These are phyloP conservation scores for Ginglymostoma cirratum DNA, from an alignment of 2,113 vertebrate genomes.

Conservation along the genomic window DNA sequence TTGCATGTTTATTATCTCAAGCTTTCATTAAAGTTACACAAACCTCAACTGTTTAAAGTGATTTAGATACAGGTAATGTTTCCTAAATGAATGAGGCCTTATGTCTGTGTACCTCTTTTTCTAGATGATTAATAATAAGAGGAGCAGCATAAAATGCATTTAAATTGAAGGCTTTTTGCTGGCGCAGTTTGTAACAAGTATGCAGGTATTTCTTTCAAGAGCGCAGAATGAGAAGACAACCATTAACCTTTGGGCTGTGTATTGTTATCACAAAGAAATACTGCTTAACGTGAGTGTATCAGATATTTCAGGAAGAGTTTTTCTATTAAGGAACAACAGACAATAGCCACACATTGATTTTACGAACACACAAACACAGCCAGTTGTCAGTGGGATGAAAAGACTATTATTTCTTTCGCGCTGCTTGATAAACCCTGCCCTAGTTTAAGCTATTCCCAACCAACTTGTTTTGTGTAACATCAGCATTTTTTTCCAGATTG, in stretches of 20 bases:
- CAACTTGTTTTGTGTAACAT: constrained; percentile 57
- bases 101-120: neutral
- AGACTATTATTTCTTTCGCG: constrained; percentile 60
- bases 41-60: neutral
- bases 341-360: constrained; percentile 70
- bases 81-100: neutral
- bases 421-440: constrained; percentile 57
- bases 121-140: constrained; percentile 21
- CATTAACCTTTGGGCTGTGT: constrained; percentile 33
- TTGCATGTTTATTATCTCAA: neutral
- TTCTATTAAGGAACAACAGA: constrained; percentile 55
- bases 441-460: constrained; percentile 60
- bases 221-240: constrained; percentile 33
- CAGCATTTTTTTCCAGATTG: constrained; percentile 66
- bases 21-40: neutral
- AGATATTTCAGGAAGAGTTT: constrained; percentile 65
- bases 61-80: neutral
- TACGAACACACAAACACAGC: constrained; percentile 58
- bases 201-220: constrained; percentile 55
- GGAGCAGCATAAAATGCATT: constrained; percentile 23
- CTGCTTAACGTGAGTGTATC: constrained; percentile 53
- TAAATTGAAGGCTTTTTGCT: constrained; percentile 28
- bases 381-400: constrained; percentile 66
- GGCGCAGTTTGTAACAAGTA: constrained; percentile 46
- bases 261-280: constrained; percentile 37